phyloP scores from a whole-genome alignment of 2,888 invertebrate species.

The Hydriomena furcata region DNA sequence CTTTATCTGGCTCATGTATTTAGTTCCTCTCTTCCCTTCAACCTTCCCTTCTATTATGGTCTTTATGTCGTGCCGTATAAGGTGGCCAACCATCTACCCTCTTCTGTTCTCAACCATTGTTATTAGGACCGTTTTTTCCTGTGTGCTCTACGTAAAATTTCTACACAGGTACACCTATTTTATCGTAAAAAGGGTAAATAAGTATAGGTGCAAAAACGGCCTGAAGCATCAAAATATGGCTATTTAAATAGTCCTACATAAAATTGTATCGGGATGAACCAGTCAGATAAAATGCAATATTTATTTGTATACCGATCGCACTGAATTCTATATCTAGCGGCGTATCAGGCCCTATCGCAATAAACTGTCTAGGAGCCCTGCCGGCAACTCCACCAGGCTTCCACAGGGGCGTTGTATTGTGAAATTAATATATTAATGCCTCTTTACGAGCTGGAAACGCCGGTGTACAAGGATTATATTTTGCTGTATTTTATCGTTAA shows the following conservation, averaged over 20 bases:
- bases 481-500: background rate
- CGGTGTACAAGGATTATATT: conserved; percentile 13
- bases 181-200: too few species aligned
- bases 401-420: conserved; percentile 24
- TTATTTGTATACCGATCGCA: background rate
- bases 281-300: background rate
- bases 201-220: too few species aligned
- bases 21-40: too few species aligned
- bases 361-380: conserved; percentile 31
- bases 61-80: too few species aligned
- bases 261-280: background rate
- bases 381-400: conserved; percentile 5
- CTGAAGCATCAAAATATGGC: background rate
- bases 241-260: background rate
- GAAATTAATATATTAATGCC: conserved; percentile 34
- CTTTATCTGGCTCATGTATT: too few species aligned
- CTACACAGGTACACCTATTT: too few species aligned
- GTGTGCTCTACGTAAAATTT: too few species aligned
- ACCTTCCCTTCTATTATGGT: too few species aligned
- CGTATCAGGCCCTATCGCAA: conserved; percentile 18
- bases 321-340: conserved; percentile 2
- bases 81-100: too few species aligned
- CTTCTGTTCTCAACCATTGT: too few species aligned
- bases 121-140: too few species aligned
- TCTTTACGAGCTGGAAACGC: conserved; percentile 28